A percentile compares a stretch with the other conserved stretches of the same genome.
Evolutionary conservation across 2,888 invertebrate genomes (phyloP).

Genomic region (Masnerella sp.): DNA sequence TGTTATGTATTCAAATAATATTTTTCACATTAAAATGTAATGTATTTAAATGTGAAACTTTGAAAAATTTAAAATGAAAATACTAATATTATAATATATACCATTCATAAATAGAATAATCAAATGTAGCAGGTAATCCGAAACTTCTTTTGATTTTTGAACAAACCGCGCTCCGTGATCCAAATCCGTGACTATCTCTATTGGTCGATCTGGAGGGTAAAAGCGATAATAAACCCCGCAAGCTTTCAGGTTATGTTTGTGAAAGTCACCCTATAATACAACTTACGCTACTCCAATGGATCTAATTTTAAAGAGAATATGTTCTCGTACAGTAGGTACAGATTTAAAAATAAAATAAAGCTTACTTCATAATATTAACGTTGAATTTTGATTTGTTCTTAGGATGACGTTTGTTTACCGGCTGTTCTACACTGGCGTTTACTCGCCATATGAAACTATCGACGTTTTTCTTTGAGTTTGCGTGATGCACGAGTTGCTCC

Average conservation of each 20-base stretch:
- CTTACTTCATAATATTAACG: conserved; percentile 31
- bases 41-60: no score
- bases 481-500: conserved; percentile 72
- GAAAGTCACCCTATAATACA: conserved; percentile 7
- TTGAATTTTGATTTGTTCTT: conserved; percentile 21
- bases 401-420: conserved; percentile 42
- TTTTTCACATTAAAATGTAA: no score
- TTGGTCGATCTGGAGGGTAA: conserved; percentile 46
- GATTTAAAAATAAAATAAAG: no score
- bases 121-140: no score
- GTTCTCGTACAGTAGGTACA: no score
- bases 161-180: conserved; percentile 60
- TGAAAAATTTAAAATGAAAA: no score
- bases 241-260: conserved; percentile 34
- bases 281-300: no score
- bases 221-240: conserved; percentile 7
- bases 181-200: conserved; percentile 64
- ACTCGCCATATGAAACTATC: conserved; percentile 66
- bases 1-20: no score
- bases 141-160: conserved; percentile 63
- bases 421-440: conserved; percentile 39
- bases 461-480: conserved; percentile 73
- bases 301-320: no score
- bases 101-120: no score
- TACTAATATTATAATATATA: no score